Percentiles rank a stretch among this genome's conserved stretches.
Evolutionary conservation across 37 sponge, comb jelly and placozoan genomes (phyloP).

Genomic region (Ephydatia muelleri): DNA sequence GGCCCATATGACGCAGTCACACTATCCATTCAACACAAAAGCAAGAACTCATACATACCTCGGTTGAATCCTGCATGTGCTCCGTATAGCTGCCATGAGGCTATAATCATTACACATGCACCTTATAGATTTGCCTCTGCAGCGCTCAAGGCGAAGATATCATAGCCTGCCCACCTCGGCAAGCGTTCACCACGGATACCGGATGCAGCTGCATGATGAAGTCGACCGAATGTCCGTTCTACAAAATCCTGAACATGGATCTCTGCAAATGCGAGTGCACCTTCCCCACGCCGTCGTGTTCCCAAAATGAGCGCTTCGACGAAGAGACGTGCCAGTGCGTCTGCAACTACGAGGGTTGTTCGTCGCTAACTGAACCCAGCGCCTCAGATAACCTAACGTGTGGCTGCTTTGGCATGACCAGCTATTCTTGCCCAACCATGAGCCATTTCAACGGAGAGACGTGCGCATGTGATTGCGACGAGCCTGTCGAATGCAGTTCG

Average conservation of each 20-base stretch:
- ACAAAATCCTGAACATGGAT: background rate
- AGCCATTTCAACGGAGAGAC: background rate
- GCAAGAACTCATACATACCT: too few species aligned
- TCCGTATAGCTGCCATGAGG: too few species aligned
- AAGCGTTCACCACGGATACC: background rate
- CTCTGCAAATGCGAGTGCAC: background rate
- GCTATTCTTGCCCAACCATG: background rate
- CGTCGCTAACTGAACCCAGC: background rate
- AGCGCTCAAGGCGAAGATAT: background rate
- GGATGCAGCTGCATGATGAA: background rate
- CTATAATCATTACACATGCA: too few species aligned
- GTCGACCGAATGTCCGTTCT: background rate
- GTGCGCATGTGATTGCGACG: constrained; percentile 28
- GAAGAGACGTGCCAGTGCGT: constrained; percentile 4
- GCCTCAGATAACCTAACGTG: background rate
- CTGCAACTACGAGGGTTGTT: background rate
- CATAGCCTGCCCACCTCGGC: background rate
- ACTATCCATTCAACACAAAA: too few species aligned
- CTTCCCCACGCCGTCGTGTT: background rate
- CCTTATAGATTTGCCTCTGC: background rate
- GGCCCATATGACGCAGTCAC: too few species aligned
- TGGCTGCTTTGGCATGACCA: background rate
- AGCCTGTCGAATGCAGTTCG: background rate
- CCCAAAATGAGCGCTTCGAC: background rate
- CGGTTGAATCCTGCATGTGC: too few species aligned